phyloP scores from a whole-genome alignment of 2,797 vertebrate species.

The Peromyscus melanophrys region DNA sequence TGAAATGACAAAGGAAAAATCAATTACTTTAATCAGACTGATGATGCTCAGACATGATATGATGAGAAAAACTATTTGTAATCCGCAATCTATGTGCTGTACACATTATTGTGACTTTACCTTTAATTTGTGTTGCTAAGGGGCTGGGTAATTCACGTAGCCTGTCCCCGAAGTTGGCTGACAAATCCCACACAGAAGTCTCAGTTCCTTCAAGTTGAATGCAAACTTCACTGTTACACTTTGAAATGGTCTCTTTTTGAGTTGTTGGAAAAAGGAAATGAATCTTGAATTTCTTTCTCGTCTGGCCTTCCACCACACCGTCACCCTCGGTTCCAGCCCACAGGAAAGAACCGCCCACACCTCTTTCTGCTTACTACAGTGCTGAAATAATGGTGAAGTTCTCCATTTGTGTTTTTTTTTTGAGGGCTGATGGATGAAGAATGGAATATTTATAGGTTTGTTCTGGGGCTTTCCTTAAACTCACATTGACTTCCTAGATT shows the following conservation, averaged over 20 bases:
- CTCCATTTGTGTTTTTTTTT: not conserved
- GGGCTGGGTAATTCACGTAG: slow-evolving; percentile 13
- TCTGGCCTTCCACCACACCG: slow-evolving; percentile 21
- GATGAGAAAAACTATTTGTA: slow-evolving; percentile 77
- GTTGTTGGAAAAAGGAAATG: slow-evolving; percentile 55
- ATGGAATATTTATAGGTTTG: not conserved
- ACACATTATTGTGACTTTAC: slow-evolving; percentile 71
- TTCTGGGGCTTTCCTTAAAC: slow-evolving; percentile 14
- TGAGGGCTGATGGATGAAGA: slow-evolving; percentile 8
- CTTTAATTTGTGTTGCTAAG: slow-evolving; percentile 73
- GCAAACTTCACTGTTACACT: slow-evolving; percentile 47
- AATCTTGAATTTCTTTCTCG: slow-evolving; percentile 48
- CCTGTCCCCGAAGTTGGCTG: slow-evolving; percentile 22
- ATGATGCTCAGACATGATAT: slow-evolving; percentile 75
- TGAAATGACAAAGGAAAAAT: slow-evolving; percentile 85
- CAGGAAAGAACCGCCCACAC: not conserved
- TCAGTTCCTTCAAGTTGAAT: slow-evolving; percentile 43
- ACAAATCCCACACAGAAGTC: slow-evolving; percentile 41
- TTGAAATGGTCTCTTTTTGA: slow-evolving; percentile 29
- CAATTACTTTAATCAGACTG: slow-evolving; percentile 81
- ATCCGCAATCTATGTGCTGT: slow-evolving; percentile 62
- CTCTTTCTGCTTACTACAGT: not conserved
- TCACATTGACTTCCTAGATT: slow-evolving; percentile 42
- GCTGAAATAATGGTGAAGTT: slow-evolving; percentile 59
- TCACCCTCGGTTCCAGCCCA: not conserved